Conservation (phyloP, 2,888 invertebrate genomes). For the Tenthredo scrophulariae region DNA sequence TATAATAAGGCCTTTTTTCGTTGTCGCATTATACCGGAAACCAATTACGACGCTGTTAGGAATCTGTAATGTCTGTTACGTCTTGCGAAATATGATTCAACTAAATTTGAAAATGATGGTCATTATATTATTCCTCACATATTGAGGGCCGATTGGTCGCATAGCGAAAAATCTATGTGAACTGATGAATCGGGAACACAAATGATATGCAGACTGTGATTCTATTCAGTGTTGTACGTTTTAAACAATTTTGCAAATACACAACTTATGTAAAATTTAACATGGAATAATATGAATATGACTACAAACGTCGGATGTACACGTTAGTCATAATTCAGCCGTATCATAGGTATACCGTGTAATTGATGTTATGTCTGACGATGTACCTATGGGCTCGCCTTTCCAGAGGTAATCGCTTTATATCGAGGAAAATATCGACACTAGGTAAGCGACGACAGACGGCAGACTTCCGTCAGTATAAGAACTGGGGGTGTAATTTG, state of each 20-base stretch:
- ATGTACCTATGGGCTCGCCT: neutral
- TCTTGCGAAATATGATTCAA: too few species aligned
- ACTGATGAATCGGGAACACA: neutral
- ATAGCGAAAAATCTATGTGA: too few species aligned
- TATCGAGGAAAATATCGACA: neutral
- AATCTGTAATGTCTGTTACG: neutral
- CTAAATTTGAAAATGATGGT: too few species aligned
- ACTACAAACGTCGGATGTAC: too few species aligned
- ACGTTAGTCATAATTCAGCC: too few species aligned
- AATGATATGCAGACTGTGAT: neutral
- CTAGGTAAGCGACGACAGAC: neutral
- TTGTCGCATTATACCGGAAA: neutral
- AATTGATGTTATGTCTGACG: neutral
- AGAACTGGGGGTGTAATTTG: slow-evolving; percentile 19
- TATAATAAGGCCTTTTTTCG: slow-evolving; percentile 55
- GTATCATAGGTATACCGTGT: neutral
- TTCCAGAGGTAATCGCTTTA: neutral
- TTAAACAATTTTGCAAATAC: too few species aligned
- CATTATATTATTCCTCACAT: neutral
- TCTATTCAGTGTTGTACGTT: too few species aligned
- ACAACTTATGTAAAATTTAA: too few species aligned
- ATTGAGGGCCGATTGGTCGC: neutral
- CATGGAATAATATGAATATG: too few species aligned
- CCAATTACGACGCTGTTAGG: neutral
- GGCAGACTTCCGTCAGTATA: neutral